Evolutionary conservation across 2,888 invertebrate genomes (phyloP).

Genomic region (Lochmaea capreae): DNA sequence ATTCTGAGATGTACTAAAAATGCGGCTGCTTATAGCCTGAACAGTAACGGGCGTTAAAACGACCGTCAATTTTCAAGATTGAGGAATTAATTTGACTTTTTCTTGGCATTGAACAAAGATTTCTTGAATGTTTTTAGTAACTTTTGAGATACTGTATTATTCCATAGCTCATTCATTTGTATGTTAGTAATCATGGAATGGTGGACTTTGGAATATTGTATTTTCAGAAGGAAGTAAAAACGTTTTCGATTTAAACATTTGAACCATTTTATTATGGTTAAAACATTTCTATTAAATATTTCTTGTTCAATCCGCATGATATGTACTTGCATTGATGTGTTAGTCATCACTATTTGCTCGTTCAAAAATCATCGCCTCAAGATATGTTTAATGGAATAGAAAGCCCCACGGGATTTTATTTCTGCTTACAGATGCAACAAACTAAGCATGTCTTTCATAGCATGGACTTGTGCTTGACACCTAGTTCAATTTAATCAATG

Average conservation of each 20-base stretch:
- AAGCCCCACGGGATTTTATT: not conserved
- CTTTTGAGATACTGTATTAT: not conserved
- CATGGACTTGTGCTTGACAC: conserved; percentile 7
- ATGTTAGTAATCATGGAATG: conserved; percentile 27
- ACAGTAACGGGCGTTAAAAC: not conserved
- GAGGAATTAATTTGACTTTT: not conserved
- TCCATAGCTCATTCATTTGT: not conserved
- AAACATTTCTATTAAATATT: not conserved
- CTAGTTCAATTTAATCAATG: not conserved
- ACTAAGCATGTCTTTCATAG: not conserved
- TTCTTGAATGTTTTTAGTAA: not conserved
- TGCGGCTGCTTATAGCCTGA: not conserved
- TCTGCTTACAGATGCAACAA: not conserved
- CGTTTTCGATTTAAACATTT: not conserved
- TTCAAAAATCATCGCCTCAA: not conserved
- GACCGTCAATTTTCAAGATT: not conserved
- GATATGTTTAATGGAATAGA: not conserved
- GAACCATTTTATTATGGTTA: not conserved
- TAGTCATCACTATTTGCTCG: not conserved
- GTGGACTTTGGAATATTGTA: conserved; percentile 1
- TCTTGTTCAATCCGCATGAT: not conserved
- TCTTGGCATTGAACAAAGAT: not conserved
- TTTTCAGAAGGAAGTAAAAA: not conserved
- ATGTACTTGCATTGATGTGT: not conserved
- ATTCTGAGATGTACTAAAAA: not conserved